phyloP scores from a whole-genome alignment of 2,888 invertebrate species.

The Acleris holmiana region DNA sequence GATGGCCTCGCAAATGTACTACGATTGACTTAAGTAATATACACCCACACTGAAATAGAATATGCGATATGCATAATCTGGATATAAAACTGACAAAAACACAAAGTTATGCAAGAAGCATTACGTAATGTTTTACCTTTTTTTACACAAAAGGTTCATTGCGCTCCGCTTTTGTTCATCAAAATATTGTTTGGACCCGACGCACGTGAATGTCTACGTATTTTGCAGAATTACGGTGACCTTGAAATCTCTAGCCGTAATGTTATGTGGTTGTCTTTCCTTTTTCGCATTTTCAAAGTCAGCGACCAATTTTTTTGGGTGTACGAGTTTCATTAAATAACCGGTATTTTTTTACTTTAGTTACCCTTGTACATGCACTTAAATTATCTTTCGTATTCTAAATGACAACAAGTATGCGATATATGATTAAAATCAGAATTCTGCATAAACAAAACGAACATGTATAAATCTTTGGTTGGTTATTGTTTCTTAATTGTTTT shows the following conservation, averaged over 20 bases:
- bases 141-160: slow-evolving; percentile 21
- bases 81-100: slow-evolving; percentile 17
- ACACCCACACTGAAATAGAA: slow-evolving; percentile 24
- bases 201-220: neutral
- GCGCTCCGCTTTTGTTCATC: slow-evolving; percentile 4
- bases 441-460: too few relatives aligned
- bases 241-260: neutral
- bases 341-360: neutral
- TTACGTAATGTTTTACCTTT: slow-evolving; percentile 17
- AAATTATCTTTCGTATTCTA: too few relatives aligned
- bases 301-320: slow-evolving; percentile 1
- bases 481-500: too few relatives aligned
- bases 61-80: slow-evolving; percentile 23
- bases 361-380: too few relatives aligned
- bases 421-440: too few relatives aligned
- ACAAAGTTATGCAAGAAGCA: slow-evolving; percentile 13
- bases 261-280: slow-evolving; percentile 5
- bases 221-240: too few relatives aligned
- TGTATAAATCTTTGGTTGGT: too few relatives aligned
- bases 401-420: too few relatives aligned
- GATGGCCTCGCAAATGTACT: slow-evolving; percentile 15
- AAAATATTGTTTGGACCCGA: slow-evolving; percentile 12
- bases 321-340: too few relatives aligned
- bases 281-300: slow-evolving; percentile 12
- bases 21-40: slow-evolving; percentile 9